These are phyloP conservation scores for Operophtera brumata DNA, from an alignment of 2,888 invertebrate genomes.

Conservation along the genomic window DNA sequence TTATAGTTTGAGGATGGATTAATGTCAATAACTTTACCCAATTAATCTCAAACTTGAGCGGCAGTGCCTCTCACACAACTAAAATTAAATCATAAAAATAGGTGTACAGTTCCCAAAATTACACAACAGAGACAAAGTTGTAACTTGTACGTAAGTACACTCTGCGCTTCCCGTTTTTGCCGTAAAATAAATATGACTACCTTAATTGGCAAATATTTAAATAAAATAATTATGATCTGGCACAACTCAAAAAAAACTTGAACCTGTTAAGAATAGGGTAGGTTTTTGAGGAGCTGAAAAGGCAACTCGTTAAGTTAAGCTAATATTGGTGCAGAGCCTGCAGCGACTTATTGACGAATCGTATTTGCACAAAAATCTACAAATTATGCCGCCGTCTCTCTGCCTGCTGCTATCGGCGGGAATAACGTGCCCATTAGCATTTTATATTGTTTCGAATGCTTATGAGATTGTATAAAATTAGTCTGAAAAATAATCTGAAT, in stretches of 20 bases:
- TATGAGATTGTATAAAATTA: too few relatives aligned
- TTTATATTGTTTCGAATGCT: conserved; percentile 8
- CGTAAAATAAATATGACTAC: conserved; percentile 46
- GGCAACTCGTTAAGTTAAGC: conserved; percentile 63
- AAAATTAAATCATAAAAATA: too few relatives aligned
- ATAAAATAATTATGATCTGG: conserved; percentile 57
- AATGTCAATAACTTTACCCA: too few relatives aligned
- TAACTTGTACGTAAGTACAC: too few relatives aligned
- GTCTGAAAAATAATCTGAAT: too few relatives aligned
- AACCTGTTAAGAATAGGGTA: not conserved
- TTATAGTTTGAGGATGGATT: too few relatives aligned
- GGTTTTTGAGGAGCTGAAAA: conserved; percentile 11
- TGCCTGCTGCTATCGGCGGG: conserved; percentile 7
- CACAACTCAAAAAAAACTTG: not conserved
- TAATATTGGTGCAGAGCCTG: conserved; percentile 63
- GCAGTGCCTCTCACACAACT: too few relatives aligned
- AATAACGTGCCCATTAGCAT: not conserved
- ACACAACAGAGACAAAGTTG: too few relatives aligned
- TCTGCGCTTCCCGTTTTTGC: conserved; percentile 29
- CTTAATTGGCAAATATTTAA: conserved; percentile 67
- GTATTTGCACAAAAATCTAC: conserved; percentile 60
- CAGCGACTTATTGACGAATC: conserved; percentile 65
- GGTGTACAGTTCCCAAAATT: too few relatives aligned
- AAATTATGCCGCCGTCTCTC: conserved; percentile 33
- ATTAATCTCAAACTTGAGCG: too few relatives aligned